Conservation (phyloP, 2,797 vertebrate genomes). For the Tauraco hartlaubi region DNA sequence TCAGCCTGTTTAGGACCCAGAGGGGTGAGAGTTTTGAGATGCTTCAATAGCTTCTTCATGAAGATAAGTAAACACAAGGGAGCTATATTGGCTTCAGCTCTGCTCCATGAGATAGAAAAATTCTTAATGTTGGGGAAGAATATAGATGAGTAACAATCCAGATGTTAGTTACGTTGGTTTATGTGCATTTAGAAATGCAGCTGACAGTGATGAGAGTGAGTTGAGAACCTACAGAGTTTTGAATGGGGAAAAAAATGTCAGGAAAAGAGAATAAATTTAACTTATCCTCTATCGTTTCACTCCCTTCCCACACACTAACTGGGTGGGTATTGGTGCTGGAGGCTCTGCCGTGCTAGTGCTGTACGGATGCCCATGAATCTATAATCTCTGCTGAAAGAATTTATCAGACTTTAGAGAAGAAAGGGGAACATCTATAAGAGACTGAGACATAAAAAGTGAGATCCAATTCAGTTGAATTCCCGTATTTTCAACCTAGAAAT, state of each 20-base stretch:
- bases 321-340: not conserved
- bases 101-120: not conserved
- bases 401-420: not conserved
- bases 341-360: not conserved
- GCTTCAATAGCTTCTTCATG: conserved; percentile 40
- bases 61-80: conserved; percentile 52
- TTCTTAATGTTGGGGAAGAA: not conserved
- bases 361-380: not conserved
- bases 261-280: not conserved
- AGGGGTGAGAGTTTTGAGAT: conserved; percentile 7
- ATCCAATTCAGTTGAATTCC: not conserved
- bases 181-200: not conserved
- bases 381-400: not conserved
- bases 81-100: not conserved
- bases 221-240: not conserved
- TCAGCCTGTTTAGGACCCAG: conserved; percentile 8
- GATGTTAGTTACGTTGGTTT: not conserved
- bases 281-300: not conserved
- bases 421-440: not conserved
- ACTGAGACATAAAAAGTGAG: not conserved
- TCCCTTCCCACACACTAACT: not conserved
- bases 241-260: not conserved
- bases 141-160: not conserved
- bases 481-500: not conserved
- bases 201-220: not conserved